Evolutionary conservation across 2,888 invertebrate species (phyloP).

Genomic region (Leptogaster cylindrica): DNA sequence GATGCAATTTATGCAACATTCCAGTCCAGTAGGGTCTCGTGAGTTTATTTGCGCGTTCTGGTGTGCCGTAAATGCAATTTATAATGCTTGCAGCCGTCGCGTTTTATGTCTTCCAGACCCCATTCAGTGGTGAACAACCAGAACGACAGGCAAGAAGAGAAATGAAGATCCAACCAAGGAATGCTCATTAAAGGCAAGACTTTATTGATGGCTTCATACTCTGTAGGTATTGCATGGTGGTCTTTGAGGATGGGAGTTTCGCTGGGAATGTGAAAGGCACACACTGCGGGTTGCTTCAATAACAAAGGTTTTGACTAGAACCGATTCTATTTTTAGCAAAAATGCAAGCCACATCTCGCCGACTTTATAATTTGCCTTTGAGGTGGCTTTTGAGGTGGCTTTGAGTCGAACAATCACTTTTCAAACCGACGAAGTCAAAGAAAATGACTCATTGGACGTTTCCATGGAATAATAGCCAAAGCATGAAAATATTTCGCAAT

Average conservation of each 20-base stretch:
- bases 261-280: background rate
- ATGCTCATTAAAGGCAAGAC: constrained; percentile 29
- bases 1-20: constrained; percentile 26
- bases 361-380: background rate
- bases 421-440: background rate
- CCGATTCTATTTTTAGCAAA: constrained; percentile 23
- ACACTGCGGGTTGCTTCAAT: background rate
- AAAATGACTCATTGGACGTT: constrained; percentile 24
- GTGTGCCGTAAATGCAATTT: background rate
- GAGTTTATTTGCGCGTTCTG: constrained; percentile 3
- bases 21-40: constrained; percentile 9
- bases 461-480: constrained; percentile 5
- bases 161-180: constrained; percentile 29
- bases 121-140: background rate
- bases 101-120: background rate
- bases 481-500: background rate
- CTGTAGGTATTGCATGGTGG: constrained; percentile 22
- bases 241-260: background rate
- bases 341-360: constrained; percentile 6
- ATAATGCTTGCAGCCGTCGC: background rate
- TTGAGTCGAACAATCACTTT: constrained; percentile 9
- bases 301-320: background rate
- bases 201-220: constrained; percentile 26
- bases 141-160: background rate
- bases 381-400: background rate